Evolutionary conservation across 2,888 invertebrate genomes (phyloP).

Genomic region (Leptura quadrifasciata): DNA sequence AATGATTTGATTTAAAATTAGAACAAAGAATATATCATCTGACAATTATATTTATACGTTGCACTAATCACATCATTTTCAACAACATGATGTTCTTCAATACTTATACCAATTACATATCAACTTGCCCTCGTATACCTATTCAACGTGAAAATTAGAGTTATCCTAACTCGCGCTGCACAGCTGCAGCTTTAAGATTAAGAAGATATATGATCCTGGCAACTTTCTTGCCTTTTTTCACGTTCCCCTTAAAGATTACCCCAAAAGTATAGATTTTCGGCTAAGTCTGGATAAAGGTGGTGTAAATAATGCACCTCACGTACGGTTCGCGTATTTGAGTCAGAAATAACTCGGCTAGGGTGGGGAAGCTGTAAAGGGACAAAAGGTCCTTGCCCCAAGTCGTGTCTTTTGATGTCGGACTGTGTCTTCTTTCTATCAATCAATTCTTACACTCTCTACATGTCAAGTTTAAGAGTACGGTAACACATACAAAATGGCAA

Average conservation of each 20-base stretch:
- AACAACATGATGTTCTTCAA: neutral
- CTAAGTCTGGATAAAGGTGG: constrained; percentile 68
- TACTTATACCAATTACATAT: neutral
- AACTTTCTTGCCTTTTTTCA: constrained; percentile 53
- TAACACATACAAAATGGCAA: neutral
- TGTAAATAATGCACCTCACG: constrained; percentile 72
- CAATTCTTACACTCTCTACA: constrained; percentile 19
- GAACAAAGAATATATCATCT: too few relatives aligned
- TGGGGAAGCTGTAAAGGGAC: constrained; percentile 51
- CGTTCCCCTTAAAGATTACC: constrained; percentile 53
- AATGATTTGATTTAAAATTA: too few relatives aligned
- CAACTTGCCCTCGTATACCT: neutral
- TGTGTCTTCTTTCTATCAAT: constrained; percentile 40
- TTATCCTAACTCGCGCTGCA: neutral
- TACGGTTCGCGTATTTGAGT: constrained; percentile 66
- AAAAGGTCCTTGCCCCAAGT: constrained; percentile 51
- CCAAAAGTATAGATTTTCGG: constrained; percentile 69
- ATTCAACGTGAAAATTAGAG: constrained; percentile 17
- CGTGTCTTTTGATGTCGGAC: constrained; percentile 50
- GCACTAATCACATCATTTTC: too few relatives aligned
- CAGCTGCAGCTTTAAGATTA: constrained; percentile 45
- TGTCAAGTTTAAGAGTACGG: neutral
- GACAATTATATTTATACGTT: too few relatives aligned
- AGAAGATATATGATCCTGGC: constrained; percentile 57
- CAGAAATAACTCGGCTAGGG: constrained; percentile 67